A percentile compares a stretch with the other conserved stretches of the same genome.
Conservation (phyloP, 2,888 invertebrate genomes). For the Andrena haemorrhoa region DNA sequence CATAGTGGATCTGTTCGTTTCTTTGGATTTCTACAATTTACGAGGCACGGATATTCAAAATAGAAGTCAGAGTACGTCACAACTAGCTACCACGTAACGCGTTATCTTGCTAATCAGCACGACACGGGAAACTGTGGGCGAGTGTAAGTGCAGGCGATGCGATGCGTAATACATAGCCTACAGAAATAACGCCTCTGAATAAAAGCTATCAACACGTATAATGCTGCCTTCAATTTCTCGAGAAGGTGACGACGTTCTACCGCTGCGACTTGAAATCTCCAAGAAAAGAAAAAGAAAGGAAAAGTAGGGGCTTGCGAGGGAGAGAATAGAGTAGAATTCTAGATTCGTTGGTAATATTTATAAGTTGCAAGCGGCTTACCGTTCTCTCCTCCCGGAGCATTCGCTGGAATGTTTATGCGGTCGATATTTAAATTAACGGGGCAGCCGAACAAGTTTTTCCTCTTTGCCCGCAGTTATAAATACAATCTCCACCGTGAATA, state of each 20-base stretch:
- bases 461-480: slow-evolving; percentile 41
- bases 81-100: slow-evolving; percentile 21
- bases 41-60: background rate
- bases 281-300: background rate
- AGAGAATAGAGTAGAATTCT: slow-evolving; percentile 27
- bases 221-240: background rate
- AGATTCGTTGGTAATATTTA: slow-evolving; percentile 56
- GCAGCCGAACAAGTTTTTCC: slow-evolving; percentile 49
- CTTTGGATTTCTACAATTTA: background rate
- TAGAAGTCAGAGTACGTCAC: slow-evolving; percentile 9
- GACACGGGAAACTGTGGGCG: slow-evolving; percentile 17
- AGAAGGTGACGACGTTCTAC: background rate
- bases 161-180: slow-evolving; percentile 19
- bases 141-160: background rate
- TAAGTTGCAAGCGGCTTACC: slow-evolving; percentile 58
- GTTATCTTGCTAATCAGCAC: slow-evolving; percentile 35
- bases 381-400: background rate
- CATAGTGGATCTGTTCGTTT: background rate
- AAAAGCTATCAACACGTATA: background rate
- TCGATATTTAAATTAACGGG: slow-evolving; percentile 62
- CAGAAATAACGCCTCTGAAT: background rate
- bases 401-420: slow-evolving; percentile 49
- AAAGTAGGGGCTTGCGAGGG: background rate
- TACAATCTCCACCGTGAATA: slow-evolving; percentile 44
- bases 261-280: background rate